These are phyloP conservation scores for Anser cygnoides DNA, from an alignment of 2,113 vertebrate genomes.

Conservation along the genomic window DNA sequence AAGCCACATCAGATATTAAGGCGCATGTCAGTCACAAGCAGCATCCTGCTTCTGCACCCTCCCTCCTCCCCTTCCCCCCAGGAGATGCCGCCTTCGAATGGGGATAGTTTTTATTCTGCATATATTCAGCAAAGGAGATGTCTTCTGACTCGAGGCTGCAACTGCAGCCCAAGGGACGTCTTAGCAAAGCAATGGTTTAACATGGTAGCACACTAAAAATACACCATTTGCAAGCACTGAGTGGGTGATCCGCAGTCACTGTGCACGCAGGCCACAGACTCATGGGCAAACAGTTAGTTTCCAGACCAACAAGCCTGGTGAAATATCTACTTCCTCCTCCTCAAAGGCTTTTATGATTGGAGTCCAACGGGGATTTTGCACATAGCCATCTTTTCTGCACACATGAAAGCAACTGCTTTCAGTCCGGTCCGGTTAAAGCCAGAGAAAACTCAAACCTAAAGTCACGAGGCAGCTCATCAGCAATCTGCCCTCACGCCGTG, in stretches of 20 bases:
- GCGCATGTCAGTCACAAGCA: constrained; percentile 67
- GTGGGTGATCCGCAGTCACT: neutral
- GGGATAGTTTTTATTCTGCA: neutral
- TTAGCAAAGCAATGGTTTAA: neutral
- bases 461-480: constrained; percentile 18
- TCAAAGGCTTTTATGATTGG: neutral
- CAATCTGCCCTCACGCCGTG: neutral
- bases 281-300: neutral
- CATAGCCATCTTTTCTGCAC: neutral
- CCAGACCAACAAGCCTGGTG: neutral
- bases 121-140: neutral
- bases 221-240: neutral
- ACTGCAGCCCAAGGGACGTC: neutral
- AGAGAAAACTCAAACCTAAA: constrained; percentile 10
- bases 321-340: neutral
- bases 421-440: neutral
- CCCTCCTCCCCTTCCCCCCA: neutral
- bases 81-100: neutral
- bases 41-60: neutral
- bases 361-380: neutral
- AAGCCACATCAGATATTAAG: constrained; percentile 72
- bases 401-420: neutral
- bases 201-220: neutral
- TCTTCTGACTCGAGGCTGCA: neutral
- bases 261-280: neutral